phyloP scores from a whole-genome alignment of 2,797 vertebrate genomes.

The Cercopithecus neglectus region DNA sequence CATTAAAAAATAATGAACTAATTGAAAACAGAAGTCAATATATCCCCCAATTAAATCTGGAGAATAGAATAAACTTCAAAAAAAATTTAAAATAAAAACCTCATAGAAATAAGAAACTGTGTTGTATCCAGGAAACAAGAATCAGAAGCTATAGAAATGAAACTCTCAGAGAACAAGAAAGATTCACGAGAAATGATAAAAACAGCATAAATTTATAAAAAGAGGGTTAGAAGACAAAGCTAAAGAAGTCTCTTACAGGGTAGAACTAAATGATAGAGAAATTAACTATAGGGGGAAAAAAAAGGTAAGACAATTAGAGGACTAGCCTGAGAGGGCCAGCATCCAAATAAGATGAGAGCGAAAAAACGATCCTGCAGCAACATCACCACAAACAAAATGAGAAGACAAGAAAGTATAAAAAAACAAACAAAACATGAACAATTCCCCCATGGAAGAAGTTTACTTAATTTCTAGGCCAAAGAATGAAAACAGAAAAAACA shows the following conservation, averaged over 20 bases:
- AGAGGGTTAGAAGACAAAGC: not conserved
- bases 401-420: not conserved
- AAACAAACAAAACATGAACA: not conserved
- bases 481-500: not conserved
- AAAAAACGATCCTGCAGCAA: not conserved
- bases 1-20: not conserved
- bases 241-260: not conserved
- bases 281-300: not conserved
- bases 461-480: not conserved
- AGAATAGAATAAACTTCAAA: not conserved
- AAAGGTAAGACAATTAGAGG: not conserved
- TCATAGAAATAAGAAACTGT: not conserved
- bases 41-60: not conserved
- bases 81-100: not conserved
- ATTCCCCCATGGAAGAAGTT: not conserved
- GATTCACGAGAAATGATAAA: not conserved
- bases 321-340: not conserved
- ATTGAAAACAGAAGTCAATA: conserved; percentile 24
- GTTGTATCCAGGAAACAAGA: not conserved
- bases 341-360: not conserved
- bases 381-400: not conserved
- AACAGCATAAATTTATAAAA: not conserved
- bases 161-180: not conserved
- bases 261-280: not conserved
- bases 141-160: not conserved